Evolutionary conservation across 2,888 invertebrate genomes (phyloP).

Genomic region (Drosophila koepferae): DNA sequence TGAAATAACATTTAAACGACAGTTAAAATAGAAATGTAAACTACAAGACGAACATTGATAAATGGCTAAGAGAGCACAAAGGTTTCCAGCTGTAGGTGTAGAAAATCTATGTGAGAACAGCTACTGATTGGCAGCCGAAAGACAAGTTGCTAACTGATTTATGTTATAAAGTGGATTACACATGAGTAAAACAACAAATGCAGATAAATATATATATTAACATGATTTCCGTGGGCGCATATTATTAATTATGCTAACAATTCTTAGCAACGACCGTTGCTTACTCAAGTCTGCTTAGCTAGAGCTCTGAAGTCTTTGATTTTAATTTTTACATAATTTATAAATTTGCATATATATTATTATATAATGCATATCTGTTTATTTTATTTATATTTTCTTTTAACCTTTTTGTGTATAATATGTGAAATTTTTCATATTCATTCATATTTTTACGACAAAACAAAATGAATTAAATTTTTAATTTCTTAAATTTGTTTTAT

Average conservation of each 20-base stretch:
- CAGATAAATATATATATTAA: neutral
- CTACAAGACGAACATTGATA: slow-evolving; percentile 48
- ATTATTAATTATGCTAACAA: neutral
- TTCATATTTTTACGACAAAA: too few relatives aligned
- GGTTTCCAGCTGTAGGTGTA: slow-evolving; percentile 26
- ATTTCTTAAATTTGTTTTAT: too few relatives aligned
- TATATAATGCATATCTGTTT: neutral
- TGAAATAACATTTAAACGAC: slow-evolving; percentile 70
- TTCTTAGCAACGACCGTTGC: neutral
- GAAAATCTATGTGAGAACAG: slow-evolving; percentile 19
- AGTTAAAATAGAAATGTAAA: slow-evolving; percentile 70
- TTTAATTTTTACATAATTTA: neutral
- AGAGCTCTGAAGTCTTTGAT: neutral
- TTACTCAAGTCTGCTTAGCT: neutral
- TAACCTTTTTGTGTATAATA: neutral
- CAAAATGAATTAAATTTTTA: neutral
- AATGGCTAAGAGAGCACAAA: slow-evolving; percentile 19
- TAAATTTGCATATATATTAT: neutral
- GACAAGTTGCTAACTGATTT: slow-evolving; percentile 4
- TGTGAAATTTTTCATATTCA: neutral
- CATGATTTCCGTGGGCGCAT: neutral
- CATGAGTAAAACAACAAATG: neutral
- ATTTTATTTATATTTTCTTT: neutral
- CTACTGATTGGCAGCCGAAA: slow-evolving; percentile 33
- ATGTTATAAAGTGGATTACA: neutral